A percentile compares a stretch with the other conserved stretches of the same genome.
These are phyloP conservation scores for Blastobasis adustella DNA, from an alignment of 2,888 invertebrate species.

Conservation along the genomic window DNA sequence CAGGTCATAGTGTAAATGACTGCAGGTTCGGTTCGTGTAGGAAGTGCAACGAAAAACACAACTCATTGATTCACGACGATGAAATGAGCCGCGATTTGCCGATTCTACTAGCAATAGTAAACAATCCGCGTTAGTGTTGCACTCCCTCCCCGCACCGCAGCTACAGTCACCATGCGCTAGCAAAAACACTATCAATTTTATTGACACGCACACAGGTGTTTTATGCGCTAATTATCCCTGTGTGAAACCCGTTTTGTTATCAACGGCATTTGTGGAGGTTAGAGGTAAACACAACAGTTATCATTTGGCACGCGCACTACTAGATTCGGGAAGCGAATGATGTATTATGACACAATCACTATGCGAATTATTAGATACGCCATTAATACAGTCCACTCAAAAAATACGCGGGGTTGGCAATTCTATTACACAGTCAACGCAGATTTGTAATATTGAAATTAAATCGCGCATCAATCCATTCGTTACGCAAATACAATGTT, in stretches of 20 bases:
- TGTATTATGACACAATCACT: slow-evolving; percentile 9
- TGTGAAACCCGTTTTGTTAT: slow-evolving; percentile 1
- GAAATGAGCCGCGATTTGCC: neutral
- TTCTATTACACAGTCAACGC: neutral
- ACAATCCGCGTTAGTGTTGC: neutral
- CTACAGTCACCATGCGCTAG: neutral
- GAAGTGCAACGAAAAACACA: neutral
- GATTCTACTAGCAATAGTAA: too few species aligned
- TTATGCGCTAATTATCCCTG: neutral
- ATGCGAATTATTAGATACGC: slow-evolving; percentile 6
- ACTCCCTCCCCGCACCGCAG: neutral
- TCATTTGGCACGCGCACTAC: slow-evolving; percentile 3
- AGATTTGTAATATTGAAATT: too few species aligned
- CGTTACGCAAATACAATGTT: neutral
- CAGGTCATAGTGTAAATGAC: neutral
- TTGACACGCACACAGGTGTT: neutral
- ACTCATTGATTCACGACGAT: neutral
- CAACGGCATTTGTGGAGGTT: slow-evolving; percentile 1
- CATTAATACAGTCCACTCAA: slow-evolving; percentile 13
- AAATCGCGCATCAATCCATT: too few species aligned
- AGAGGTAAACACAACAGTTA: neutral
- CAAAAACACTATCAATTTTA: neutral
- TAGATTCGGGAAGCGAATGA: slow-evolving; percentile 5
- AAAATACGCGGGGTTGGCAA: slow-evolving; percentile 10
- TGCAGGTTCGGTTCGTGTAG: neutral